Percentiles rank a stretch among this genome's conserved stretches.
phyloP scores from a whole-genome alignment of 2,888 invertebrate genomes.

The Priocnemis perturbator region DNA sequence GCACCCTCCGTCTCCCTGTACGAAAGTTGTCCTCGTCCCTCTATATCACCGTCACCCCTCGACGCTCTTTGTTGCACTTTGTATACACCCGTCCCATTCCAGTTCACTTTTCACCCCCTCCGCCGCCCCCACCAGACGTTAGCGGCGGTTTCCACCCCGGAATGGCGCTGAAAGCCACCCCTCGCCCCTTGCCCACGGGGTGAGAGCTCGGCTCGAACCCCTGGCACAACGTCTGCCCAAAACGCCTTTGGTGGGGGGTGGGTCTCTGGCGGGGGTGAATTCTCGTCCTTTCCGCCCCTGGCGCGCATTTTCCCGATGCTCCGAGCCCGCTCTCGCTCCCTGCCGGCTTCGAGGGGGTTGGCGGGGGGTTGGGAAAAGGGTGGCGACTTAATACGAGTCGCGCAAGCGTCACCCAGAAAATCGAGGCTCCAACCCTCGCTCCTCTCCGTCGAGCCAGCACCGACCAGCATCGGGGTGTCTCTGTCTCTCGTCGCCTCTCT shows the following conservation, averaged over 20 bases:
- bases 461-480: background rate
- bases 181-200: background rate
- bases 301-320: slow-evolving; percentile 57
- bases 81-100: slow-evolving; percentile 43
- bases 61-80: slow-evolving; percentile 56
- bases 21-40: no score
- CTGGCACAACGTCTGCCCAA: slow-evolving; percentile 1
- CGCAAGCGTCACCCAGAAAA: slow-evolving; percentile 70
- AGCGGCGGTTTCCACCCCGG: slow-evolving; percentile 1
- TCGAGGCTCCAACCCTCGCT: slow-evolving; percentile 42
- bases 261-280: slow-evolving; percentile 1
- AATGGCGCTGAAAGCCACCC: background rate
- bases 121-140: slow-evolving; percentile 1
- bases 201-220: no score
- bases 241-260: background rate
- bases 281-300: slow-evolving; percentile 43
- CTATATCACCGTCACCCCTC: no score
- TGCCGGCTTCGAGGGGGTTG: slow-evolving; percentile 7
- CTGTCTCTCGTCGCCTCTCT: slow-evolving; percentile 13
- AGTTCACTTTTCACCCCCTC: slow-evolving; percentile 29
- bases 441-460: background rate
- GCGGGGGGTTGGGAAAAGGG: slow-evolving; percentile 24
- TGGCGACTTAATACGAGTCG: slow-evolving; percentile 37
- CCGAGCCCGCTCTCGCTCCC: background rate
- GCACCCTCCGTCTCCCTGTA: no score